Percentiles rank a stretch among this genome's conserved stretches.
These are phyloP conservation scores for Apeltes quadracus DNA, from an alignment of 2,113 vertebrate genomes.

Conservation along the genomic window DNA sequence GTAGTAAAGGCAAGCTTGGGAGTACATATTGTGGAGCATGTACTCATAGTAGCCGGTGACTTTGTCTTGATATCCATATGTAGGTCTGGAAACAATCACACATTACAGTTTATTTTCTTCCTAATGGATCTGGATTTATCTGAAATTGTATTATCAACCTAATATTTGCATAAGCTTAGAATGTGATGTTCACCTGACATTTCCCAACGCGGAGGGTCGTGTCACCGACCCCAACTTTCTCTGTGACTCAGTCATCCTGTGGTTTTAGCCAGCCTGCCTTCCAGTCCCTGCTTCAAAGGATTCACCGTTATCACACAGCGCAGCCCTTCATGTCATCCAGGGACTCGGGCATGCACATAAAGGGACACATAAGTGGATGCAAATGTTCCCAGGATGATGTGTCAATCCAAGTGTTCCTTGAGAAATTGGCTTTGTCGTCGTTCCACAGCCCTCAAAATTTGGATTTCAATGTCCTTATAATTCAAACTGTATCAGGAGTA, in stretches of 20 bases:
- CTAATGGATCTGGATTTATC: neutral
- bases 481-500: constrained; percentile 1
- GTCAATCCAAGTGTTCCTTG: neutral
- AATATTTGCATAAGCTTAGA: neutral
- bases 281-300: neutral
- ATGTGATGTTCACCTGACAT: constrained; percentile 32
- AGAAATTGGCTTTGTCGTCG: constrained; percentile 39
- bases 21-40: neutral
- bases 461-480: constrained; percentile 19
- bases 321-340: constrained; percentile 13
- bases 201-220: constrained; percentile 33
- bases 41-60: too few species aligned
- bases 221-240: constrained; percentile 16
- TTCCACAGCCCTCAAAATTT: constrained; percentile 13
- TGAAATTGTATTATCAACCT: constrained; percentile 3
- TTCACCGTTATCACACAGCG: constrained; percentile 12
- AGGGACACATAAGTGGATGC: neutral
- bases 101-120: neutral
- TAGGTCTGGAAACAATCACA: neutral
- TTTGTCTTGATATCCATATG: neutral
- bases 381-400: constrained; percentile 15
- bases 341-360: neutral
- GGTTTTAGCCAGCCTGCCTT: constrained; percentile 15
- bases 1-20: neutral
- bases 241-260: constrained; percentile 33